Evolutionary conservation across 2,888 invertebrate species (phyloP), one percentile per base, ranked within the genome.

Genomic region (Parascotia fuliginaria): DNA sequence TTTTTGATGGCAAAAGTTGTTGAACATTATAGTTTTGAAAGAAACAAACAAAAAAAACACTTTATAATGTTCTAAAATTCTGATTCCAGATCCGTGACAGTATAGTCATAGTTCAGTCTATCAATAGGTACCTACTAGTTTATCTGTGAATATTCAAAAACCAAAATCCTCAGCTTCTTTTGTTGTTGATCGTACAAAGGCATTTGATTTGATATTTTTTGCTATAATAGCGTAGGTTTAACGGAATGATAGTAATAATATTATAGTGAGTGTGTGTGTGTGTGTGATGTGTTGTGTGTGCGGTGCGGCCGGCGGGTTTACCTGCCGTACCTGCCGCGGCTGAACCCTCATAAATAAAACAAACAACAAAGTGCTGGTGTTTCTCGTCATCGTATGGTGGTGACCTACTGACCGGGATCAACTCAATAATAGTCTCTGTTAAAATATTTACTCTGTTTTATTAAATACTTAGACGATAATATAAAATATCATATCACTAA

Each of bases 391-490:
- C 55, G 63, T n/a, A n/a, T n/a, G n/a, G n/a, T 60, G 54, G 60
- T 72, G 73, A 74, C 78, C 80, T 77, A 79, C 71, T 74, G 73
- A 79, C 82, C 83, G 80, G 87, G 85, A 76, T 73, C 73, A 68
- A 74, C 13, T 68, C 74, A 87, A 88, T 83, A 81, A 88, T 83
- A 88, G 80, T 81, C 83, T 77, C 65, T 74, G 67, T 64, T 84
- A 87, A 88, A 88, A 89, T 87, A 89, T 87, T 85, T 85, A 87
- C 87, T 88, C 87, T 87, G 81, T 81, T 88, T 88, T 87, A 87
- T 77, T 86, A 87, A 84, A 87, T 87, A 87, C 86, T 87, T 87
- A 87, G 81, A 81, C 77, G 79, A 81, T 84, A 86, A 85, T 87
- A 88, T 87, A 88, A 88, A 88, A 87, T 83, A 86, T 85, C 83